These are phyloP conservation scores for Anastrepha obliqua DNA, from an alignment of 1,140 invertebrate genomes.

Conservation along the genomic window DNA sequence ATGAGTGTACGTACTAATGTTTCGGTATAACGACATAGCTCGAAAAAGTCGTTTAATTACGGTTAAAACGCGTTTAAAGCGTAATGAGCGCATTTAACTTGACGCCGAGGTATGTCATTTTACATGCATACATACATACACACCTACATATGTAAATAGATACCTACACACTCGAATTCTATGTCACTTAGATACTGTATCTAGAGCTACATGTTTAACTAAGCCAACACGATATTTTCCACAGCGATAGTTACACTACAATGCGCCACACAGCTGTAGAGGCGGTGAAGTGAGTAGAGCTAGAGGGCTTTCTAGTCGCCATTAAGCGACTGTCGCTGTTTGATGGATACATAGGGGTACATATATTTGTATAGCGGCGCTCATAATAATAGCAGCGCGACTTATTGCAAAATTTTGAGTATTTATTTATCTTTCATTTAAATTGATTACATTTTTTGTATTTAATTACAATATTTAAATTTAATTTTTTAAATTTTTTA, in stretches of 20 bases:
- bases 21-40: too few species aligned
- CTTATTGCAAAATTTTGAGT: too few species aligned
- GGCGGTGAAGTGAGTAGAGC: background rate
- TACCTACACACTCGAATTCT: background rate
- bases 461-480: too few species aligned
- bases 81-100: conserved; percentile 47
- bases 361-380: background rate
- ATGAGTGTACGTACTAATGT: too few species aligned
- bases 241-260: conserved; percentile 36
- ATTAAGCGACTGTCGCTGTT: conserved; percentile 7
- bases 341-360: background rate
- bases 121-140: background rate
- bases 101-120: conserved; percentile 24
- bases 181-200: background rate
- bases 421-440: too few species aligned
- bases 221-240: conserved; percentile 32
- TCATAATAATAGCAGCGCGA: too few species aligned
- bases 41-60: conserved; percentile 20
- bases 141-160: background rate
- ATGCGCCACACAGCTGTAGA: background rate
- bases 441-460: too few species aligned
- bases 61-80: conserved; percentile 48
- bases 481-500: too few species aligned
- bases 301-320: background rate
- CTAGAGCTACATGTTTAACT: background rate